Base-by-base conservation (phyloP, 2,888 invertebrate genomes). In the Chaetogeoica ovagalla region DNA sequence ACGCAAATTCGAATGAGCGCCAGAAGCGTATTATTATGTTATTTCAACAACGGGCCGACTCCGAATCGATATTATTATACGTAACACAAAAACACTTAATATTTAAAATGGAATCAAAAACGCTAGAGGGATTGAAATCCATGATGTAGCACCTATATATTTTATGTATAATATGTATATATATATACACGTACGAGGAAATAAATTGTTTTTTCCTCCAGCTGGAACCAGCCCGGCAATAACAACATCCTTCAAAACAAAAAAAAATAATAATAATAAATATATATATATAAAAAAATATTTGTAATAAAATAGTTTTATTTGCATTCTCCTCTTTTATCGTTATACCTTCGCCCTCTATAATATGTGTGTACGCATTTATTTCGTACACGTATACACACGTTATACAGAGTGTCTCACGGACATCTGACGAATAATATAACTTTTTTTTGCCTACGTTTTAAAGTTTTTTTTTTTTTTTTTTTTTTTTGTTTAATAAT, bases 221-320 rank as follows among this genome's bases (percentile, higher is more conserved):
- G 39, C 55, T 79, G 79, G 63, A 71, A 63, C 79, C 62, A 21
- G 48, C 70, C 39, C 70, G 70, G 70, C 62, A 70, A n/a, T n/a
- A n/a, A 79, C 71, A 71, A 62, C 79, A 63, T 71, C 71, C 63
- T 71, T 79, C 79, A 23, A 79, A 30, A 30, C 30, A 30, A 30
- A 30, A 30, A 30, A 2, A 30, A 30, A 30, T 30, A 30, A 30
- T 4, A 2, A 30, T n/a, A n/a, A n/a, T n/a, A n/a, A n/a, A n/a
- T n/a, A n/a, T n/a, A n/a, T n/a, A n/a, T n/a, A n/a, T n/a, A n/a
- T n/a, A 30, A 30, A 77, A 79, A 77, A 79, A 79, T 63, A 79
- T 62, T 79, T 71, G 79, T 71, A 79, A 79, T 79, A 79, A 79
- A 79, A 79, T 79, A 71, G 79, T 63, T 79, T 71, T 79, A 79